Evolutionary conservation across 2,888 invertebrate species (phyloP), one percentile per base, ranked within the genome.

Genomic region (Ceratothoa steindachneri): DNA sequence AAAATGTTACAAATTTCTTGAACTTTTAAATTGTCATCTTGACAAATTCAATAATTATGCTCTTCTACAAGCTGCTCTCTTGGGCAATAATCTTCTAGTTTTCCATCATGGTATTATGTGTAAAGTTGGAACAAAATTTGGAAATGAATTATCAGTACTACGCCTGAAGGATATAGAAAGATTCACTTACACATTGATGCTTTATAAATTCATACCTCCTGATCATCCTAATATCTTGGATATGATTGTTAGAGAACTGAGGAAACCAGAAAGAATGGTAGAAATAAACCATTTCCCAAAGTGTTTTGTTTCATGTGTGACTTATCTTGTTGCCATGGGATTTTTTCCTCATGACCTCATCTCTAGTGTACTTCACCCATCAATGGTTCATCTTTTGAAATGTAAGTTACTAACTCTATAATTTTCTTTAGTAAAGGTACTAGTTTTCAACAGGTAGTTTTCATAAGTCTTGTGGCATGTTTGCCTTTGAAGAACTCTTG

Each of bases 121-220:
- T 66, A 81, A 85, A 41, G 87, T 90, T 67, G 84, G 89, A 0
- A 81, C 88, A 65, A 86, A 86, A 76, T 86, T 90, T 24, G 83
- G 85, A 7, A 81, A 83, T 1, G 84, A 87, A 30, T 82, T 90
- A 0, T 78, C 85, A 1, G 68, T 82, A 2, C 83, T 87, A 0
- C 87, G 92, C 77, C 67, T 92, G 0, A 93, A 93, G 84, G 93
- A 93, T 82, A 84, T 93, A 30, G 93, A 93, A 84, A 87, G 92
- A 81, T 84, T 92, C 7, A 84, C 88, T 1, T 86, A 90, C 76
- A 86, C 87, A 0, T 87, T 89, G 82, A 87, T 88, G 1, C 87
- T 88, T 82, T 90, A 90, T 80, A 87, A 90, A 83, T 87, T 86
- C 71, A 83, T 84, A 74, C 88, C 89, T 15, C 81, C 73, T 15